Percentiles rank a stretch among this genome's conserved stretches.
Conservation (phyloP, 2,113 vertebrate species). For the Indicator maculatus region DNA sequence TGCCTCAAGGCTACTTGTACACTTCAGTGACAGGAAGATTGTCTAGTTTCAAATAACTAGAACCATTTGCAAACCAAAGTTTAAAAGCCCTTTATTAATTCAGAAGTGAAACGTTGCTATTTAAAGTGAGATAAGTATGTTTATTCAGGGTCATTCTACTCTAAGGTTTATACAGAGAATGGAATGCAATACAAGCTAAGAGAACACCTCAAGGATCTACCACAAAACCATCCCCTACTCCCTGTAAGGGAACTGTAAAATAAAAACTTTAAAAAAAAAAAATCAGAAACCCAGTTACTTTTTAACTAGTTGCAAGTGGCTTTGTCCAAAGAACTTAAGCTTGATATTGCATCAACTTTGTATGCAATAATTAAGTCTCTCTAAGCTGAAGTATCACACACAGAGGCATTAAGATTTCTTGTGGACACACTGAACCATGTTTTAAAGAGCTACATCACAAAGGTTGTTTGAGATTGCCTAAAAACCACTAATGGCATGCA, state of each 20-base stretch:
- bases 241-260: conserved; percentile 68
- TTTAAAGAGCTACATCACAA: conserved; percentile 58
- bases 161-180: conserved; percentile 71
- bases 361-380: conserved; percentile 61
- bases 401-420: conserved; percentile 1
- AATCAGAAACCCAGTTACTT: conserved; percentile 53
- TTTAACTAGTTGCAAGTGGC: conserved; percentile 68
- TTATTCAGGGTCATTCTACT: conserved; percentile 69
- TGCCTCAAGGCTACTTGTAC: not conserved
- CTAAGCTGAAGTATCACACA: conserved; percentile 44
- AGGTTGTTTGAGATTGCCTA: conserved; percentile 38
- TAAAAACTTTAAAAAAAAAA: not conserved
- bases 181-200: conserved; percentile 72
- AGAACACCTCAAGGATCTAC: conserved; percentile 65
- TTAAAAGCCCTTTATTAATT: conserved; percentile 67
- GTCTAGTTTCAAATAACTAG: conserved; percentile 32
- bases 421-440: conserved; percentile 39
- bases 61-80: conserved; percentile 6
- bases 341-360: conserved; percentile 41
- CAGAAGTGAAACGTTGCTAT: conserved; percentile 63
- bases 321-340: conserved; percentile 62
- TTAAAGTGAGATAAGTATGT: conserved; percentile 67
- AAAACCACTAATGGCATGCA: conserved; percentile 42
- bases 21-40: not conserved
- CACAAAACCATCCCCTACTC: conserved; percentile 63